These are phyloP conservation scores for Engystomops pustulosus DNA, from an alignment of 2,113 vertebrate species.

Conservation along the genomic window DNA sequence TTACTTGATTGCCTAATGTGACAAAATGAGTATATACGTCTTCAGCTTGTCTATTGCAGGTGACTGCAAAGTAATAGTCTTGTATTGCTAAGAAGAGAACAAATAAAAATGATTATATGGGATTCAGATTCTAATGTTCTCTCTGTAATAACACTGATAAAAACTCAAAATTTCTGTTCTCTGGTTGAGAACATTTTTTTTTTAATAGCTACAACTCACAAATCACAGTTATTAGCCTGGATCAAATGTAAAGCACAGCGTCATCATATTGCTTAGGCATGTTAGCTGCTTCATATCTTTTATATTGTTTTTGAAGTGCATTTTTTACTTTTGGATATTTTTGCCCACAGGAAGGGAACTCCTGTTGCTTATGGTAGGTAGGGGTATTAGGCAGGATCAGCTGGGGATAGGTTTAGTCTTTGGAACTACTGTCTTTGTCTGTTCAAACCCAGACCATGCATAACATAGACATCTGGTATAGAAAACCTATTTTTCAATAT, in stretches of 20 bases:
- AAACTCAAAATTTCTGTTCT: slow-evolving; percentile 22
- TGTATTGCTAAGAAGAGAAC: background rate
- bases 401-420: no score
- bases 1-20: background rate
- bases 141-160: slow-evolving; percentile 26
- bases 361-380: no score
- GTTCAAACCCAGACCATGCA: no score
- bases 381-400: no score
- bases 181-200: slow-evolving; percentile 18
- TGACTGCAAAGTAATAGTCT: slow-evolving; percentile 35
- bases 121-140: slow-evolving; percentile 31
- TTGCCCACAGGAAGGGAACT: no score
- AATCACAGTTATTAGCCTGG: slow-evolving; percentile 49
- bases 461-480: no score
- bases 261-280: background rate
- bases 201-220: slow-evolving; percentile 38
- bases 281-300: background rate
- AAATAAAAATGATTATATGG: slow-evolving; percentile 54
- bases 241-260: background rate
- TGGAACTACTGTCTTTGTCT: no score
- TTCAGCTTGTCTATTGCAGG: slow-evolving; percentile 27
- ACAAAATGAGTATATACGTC: slow-evolving; percentile 18
- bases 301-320: background rate
- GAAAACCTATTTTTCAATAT: no score
- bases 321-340: background rate